Evolutionary conservation across 2,113 vertebrate genomes (phyloP).

Genomic region (Microcebus tavaratra): DNA sequence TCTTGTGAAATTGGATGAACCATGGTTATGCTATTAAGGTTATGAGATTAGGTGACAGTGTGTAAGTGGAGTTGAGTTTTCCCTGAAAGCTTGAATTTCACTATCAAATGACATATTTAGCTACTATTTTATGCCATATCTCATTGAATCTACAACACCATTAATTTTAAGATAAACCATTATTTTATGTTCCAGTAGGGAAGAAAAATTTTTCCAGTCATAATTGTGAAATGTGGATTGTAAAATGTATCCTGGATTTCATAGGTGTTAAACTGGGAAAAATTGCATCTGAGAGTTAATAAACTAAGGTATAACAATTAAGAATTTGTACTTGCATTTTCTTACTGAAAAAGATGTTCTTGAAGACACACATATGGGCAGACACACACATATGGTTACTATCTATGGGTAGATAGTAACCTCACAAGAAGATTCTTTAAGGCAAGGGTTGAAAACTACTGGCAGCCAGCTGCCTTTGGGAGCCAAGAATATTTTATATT

Average conservation of each 20-base stretch:
- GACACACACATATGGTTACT: not conserved
- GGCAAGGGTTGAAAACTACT: not conserved
- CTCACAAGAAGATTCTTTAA: not conserved
- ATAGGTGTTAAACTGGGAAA: not conserved
- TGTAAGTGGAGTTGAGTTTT: not conserved
- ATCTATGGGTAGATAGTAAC: not conserved
- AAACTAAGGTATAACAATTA: slow-evolving; percentile 8
- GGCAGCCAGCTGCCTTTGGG: not conserved
- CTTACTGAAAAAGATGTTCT: not conserved
- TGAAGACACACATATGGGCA: not conserved
- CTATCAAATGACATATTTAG: not conserved
- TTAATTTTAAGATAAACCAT: slow-evolving; percentile 24
- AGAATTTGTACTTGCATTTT: not conserved
- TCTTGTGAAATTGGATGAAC: not conserved
- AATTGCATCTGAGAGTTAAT: not conserved
- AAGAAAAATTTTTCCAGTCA: not conserved
- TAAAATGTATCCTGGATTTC: not conserved
- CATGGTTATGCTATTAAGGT: not conserved
- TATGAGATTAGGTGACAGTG: not conserved
- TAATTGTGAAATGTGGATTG: not conserved
- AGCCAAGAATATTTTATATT: not conserved
- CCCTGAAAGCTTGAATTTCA: slow-evolving; percentile 6
- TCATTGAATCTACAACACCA: not conserved
- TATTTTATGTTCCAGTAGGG: not conserved
- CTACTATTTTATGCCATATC: slow-evolving; percentile 2